These are phyloP conservation scores for Mesochorus sp. DNA, from an alignment of 2,888 invertebrate genomes.

Conservation along the genomic window DNA sequence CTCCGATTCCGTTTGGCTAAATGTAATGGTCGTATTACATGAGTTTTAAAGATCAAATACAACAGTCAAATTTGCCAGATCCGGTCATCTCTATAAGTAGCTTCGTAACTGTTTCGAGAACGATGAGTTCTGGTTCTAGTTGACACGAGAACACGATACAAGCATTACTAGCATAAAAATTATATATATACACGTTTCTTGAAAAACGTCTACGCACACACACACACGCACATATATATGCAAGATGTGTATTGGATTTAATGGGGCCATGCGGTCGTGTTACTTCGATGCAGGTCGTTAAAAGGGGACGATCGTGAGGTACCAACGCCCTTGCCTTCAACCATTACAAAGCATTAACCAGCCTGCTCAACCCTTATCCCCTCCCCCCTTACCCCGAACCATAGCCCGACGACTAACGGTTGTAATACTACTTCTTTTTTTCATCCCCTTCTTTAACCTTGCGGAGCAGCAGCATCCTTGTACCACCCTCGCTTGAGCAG, in stretches of 20 bases:
- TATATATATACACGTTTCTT: no score
- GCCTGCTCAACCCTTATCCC: conserved; percentile 71
- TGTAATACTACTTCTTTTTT: conserved; percentile 66
- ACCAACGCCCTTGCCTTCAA: conserved; percentile 66
- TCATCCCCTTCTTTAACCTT: conserved; percentile 12
- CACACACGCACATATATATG: conserved; percentile 31
- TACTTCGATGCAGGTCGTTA: conserved; percentile 75
- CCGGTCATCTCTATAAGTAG: conserved; percentile 37
- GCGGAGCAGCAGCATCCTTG: conserved; percentile 24
- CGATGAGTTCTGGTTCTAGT: conserved; percentile 26
- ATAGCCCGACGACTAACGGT: conserved; percentile 67
- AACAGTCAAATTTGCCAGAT: conserved; percentile 34
- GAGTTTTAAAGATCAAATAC: conserved; percentile 21
- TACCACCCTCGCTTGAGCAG: conserved; percentile 17
- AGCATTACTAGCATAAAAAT: conserved; percentile 55
- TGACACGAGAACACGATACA: conserved; percentile 31
- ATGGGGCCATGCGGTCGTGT: conserved; percentile 75
- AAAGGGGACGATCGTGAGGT: conserved; percentile 70
- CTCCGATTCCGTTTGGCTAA: neutral
- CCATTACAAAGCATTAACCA: conserved; percentile 77
- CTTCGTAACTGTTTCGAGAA: conserved; percentile 51
- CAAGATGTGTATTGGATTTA: conserved; percentile 72
- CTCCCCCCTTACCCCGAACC: no score
- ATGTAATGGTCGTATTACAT: conserved; percentile 19
- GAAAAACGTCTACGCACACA: neutral